phyloP scores from a whole-genome alignment of 2,113 vertebrate species.

The Arenaria interpres region DNA sequence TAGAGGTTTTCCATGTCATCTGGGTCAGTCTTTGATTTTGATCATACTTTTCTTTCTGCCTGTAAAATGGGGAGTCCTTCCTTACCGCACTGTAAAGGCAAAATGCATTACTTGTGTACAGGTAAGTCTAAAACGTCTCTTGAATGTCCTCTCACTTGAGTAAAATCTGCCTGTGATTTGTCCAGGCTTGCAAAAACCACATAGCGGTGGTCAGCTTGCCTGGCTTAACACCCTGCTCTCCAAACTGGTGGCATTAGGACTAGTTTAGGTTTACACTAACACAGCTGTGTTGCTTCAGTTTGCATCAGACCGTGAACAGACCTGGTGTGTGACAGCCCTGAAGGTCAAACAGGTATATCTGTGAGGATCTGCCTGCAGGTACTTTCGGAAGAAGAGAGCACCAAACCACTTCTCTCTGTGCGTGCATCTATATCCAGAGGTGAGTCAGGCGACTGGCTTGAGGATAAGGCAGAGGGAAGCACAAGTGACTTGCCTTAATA shows the following conservation, averaged over 20 bases:
- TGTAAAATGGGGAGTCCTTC: neutral
- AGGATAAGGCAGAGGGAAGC: neutral
- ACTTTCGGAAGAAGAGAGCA: neutral
- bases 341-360: neutral
- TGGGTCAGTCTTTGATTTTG: neutral
- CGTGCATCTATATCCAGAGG: neutral
- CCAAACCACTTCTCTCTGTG: neutral
- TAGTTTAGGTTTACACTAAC: neutral
- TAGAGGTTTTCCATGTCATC: neutral
- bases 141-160: neutral
- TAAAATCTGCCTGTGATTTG: neutral
- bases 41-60: neutral
- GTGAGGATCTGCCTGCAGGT: neutral
- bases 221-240: neutral
- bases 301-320: neutral
- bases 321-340: accelerated
- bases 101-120: neutral
- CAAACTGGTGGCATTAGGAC: accelerated
- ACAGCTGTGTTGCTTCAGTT: neutral
- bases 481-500: conserved; percentile 16
- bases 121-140: neutral
- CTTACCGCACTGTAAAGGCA: neutral
- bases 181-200: neutral
- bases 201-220: neutral
- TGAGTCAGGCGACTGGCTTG: neutral